Evolutionary conservation across 2,888 invertebrate genomes (phyloP), one percentile per base, ranked within the genome.

Genomic region (Trimorus sp.): DNA sequence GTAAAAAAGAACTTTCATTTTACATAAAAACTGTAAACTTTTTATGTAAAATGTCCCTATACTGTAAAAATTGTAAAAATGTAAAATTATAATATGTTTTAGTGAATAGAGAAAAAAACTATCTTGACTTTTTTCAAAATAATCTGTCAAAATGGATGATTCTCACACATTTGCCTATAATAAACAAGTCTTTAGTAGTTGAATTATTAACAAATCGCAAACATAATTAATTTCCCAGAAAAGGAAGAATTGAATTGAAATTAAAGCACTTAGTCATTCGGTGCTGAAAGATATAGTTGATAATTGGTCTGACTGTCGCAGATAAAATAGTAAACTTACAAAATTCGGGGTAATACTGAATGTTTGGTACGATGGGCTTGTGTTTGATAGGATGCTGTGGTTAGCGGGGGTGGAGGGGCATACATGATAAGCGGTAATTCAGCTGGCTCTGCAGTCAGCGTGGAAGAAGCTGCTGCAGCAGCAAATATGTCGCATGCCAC

Each of bases 401-500:
- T 91, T 90, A 91, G 91, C 89, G 92, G 91, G 90, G 92, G 92
- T 92, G 87, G 92, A 90, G 91, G 92, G 91, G 87, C 92, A 89
- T 89, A 92, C 93, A 85, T 92, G 91, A 90, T 92, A 93, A 88
- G 93, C 92, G 87, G 93, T 93, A 91, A 93, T 89, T 89, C 91
- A 85, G 90, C 90, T 87, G 89, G 89, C 84, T 87, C 89, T 85
- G 88, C 90, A 87, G 90, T 89, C 86, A 89, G 89, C 89, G 90
- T 89, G 88, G 92, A 92, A 86, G 92, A 94, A 84, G 93, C 94
- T 86, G 93, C 94, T 87, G 93, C 93, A 88, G 91, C 92, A 92
- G 92, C 87, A 85, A 93, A 93, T 87, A 93, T 95, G 89, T 94
- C 95, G 88, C 96, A 96, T 92, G 96, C 96, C 89, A 97, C 95